A percentile compares a stretch with the other conserved stretches of the same genome.
Evolutionary conservation across 2,888 invertebrate species (phyloP).

Genomic region (Hydroisotoma schaefferi): DNA sequence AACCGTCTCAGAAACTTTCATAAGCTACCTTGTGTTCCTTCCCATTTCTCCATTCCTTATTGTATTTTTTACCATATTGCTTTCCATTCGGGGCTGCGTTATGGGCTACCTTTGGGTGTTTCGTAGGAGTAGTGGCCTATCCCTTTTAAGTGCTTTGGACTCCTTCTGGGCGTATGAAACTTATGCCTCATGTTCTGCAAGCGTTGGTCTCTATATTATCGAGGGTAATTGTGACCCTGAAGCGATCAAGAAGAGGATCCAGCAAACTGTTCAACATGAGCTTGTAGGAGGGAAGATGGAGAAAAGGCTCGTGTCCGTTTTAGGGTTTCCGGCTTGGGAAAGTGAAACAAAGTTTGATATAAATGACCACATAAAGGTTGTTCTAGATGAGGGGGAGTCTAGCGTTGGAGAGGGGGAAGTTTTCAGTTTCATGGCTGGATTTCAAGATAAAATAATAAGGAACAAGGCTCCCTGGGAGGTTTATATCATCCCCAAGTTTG

Average conservation of each 20-base stretch:
- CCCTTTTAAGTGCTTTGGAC: conserved; percentile 26
- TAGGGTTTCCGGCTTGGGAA: conserved; percentile 45
- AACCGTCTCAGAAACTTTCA: conserved; percentile 15
- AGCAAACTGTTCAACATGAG: conserved; percentile 20
- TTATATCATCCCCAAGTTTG: conserved; percentile 36
- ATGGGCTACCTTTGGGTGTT: conserved; percentile 17
- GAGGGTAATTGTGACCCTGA: conserved; percentile 38
- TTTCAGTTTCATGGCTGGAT: conserved; percentile 27
- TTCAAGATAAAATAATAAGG: conserved; percentile 36
- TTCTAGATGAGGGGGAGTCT: conserved; percentile 9
- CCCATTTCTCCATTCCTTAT: conserved; percentile 29
- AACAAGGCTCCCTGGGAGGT: conserved; percentile 42
- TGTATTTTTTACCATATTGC: conserved; percentile 18
- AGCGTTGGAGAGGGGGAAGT: conserved; percentile 27
- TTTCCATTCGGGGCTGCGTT: background rate
- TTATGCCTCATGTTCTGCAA: conserved; percentile 30
- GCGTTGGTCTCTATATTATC: conserved; percentile 41
- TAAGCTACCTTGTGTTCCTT: conserved; percentile 24
- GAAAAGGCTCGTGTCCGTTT: conserved; percentile 14
- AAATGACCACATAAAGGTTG: conserved; percentile 30
- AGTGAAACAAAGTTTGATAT: conserved; percentile 15
- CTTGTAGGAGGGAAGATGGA: conserved; percentile 27
- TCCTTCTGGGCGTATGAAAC: conserved; percentile 42
- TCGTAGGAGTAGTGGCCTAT: conserved; percentile 14
- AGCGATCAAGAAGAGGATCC: conserved; percentile 24